A percentile compares a stretch with the other conserved stretches of the same genome.
These are phyloP conservation scores for Struthio camelus DNA, from an alignment of 2,113 vertebrate species.

Conservation along the genomic window DNA sequence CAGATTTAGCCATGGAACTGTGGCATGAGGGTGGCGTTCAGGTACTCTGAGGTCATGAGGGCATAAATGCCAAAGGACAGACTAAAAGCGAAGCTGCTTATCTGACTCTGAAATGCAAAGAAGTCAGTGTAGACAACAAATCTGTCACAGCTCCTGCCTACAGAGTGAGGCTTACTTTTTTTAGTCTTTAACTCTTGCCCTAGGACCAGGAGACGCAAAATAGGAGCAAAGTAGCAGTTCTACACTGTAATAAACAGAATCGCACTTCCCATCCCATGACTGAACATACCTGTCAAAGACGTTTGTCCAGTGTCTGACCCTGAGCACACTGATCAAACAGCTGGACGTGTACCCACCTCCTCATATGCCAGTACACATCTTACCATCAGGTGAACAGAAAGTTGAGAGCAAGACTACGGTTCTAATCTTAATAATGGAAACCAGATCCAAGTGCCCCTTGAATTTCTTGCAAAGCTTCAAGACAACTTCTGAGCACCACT, in stretches of 20 bases:
- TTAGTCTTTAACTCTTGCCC: neutral
- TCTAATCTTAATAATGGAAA: neutral
- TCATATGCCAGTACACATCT: accelerated
- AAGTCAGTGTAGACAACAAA: neutral
- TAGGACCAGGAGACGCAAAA: neutral
- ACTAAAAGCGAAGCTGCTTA: neutral
- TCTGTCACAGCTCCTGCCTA: neutral
- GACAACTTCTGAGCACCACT: neutral
- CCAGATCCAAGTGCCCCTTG: neutral
- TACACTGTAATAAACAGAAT: accelerated
- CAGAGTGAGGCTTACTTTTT: neutral
- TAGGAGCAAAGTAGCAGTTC: neutral
- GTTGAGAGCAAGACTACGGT: neutral
- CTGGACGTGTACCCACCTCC: neutral
- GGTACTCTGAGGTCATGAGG: accelerated
- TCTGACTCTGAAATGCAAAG: neutral
- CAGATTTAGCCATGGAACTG: neutral
- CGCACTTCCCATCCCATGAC: accelerated
- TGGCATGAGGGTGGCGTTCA: neutral
- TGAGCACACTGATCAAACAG: accelerated
- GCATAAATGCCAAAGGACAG: neutral
- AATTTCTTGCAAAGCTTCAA: neutral
- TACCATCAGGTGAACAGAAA: neutral
- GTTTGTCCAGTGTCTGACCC: neutral
- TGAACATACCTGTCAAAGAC: accelerated